phyloP scores from a whole-genome alignment of 1,140 invertebrate genomes.

The Leptinotarsa undecemlineata region DNA sequence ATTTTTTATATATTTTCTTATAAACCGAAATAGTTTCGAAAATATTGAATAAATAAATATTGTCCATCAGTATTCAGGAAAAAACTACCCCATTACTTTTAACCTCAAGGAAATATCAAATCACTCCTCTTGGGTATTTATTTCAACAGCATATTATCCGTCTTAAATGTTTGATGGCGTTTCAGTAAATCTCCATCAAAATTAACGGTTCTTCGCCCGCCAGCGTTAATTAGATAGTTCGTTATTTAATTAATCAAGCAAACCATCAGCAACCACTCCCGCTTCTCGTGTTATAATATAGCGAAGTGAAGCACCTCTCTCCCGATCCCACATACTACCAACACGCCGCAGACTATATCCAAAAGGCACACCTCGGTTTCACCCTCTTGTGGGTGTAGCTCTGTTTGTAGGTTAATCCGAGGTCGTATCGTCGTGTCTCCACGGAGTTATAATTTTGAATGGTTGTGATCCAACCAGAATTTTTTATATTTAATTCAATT shows the following conservation, averaged over 20 bases:
- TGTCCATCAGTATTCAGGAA: too few species aligned
- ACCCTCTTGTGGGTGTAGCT: conserved; percentile 3
- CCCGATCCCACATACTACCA: not conserved
- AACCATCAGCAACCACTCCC: not conserved
- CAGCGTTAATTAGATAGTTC: not conserved
- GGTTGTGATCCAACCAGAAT: too few species aligned
- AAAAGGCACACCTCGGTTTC: not conserved
- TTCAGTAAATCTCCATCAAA: not conserved
- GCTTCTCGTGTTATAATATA: not conserved
- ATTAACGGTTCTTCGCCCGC: not conserved
- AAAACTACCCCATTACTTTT: too few species aligned
- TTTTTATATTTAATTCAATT: too few species aligned
- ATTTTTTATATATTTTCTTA: too few species aligned
- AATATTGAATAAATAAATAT: too few species aligned
- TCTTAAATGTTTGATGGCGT: not conserved
- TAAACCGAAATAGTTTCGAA: too few species aligned
- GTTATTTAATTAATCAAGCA: conserved; percentile 8
- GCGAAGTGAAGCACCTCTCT: not conserved
- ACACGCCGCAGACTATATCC: conserved; percentile 1
- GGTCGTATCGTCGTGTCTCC: not conserved
- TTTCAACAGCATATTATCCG: too few species aligned
- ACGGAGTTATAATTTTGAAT: not conserved
- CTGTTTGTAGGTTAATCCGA: not conserved
- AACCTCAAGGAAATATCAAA: too few species aligned
- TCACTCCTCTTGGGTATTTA: too few species aligned